Evolutionary conservation across 2,888 invertebrate genomes (phyloP).

Genomic region (Meghimatium bilineatum): DNA sequence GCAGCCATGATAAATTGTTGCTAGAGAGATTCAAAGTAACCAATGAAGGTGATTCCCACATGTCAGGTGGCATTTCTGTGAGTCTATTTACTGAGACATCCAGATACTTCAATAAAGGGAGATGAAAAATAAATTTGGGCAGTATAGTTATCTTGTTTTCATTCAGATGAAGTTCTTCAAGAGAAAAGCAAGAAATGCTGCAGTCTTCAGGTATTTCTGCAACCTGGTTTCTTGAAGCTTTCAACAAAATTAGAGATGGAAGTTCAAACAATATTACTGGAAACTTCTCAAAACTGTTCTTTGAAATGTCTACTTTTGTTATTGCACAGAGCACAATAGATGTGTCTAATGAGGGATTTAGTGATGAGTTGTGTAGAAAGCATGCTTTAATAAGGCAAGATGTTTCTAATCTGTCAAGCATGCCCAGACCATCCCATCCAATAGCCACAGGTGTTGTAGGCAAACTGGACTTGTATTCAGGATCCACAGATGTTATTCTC

Average conservation of each 20-base stretch:
- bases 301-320: slow-evolving; percentile 93
- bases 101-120: slow-evolving; percentile 87
- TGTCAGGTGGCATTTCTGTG: slow-evolving; percentile 82
- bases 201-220: slow-evolving; percentile 83
- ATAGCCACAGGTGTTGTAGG: slow-evolving; percentile 83
- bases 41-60: slow-evolving; percentile 58
- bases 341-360: slow-evolving; percentile 82
- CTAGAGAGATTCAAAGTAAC: slow-evolving; percentile 52
- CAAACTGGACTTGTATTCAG: slow-evolving; percentile 55
- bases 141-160: slow-evolving; percentile 84
- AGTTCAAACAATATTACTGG: slow-evolving; percentile 88
- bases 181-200: slow-evolving; percentile 80
- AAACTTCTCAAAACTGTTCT: slow-evolving; percentile 88
- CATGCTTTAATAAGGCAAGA: slow-evolving; percentile 92
- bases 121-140: slow-evolving; percentile 88
- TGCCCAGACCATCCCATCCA: slow-evolving; percentile 89
- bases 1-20: slow-evolving; percentile 50
- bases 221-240: slow-evolving; percentile 88
- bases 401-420: slow-evolving; percentile 83
- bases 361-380: slow-evolving; percentile 88
- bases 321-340: slow-evolving; percentile 89
- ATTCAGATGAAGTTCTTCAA: slow-evolving; percentile 94
- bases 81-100: slow-evolving; percentile 93
- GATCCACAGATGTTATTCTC: slow-evolving; percentile 60
- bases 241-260: slow-evolving; percentile 88